Conservation (phyloP, 2,888 invertebrate species). For the Ormyrus pomaceus region DNA sequence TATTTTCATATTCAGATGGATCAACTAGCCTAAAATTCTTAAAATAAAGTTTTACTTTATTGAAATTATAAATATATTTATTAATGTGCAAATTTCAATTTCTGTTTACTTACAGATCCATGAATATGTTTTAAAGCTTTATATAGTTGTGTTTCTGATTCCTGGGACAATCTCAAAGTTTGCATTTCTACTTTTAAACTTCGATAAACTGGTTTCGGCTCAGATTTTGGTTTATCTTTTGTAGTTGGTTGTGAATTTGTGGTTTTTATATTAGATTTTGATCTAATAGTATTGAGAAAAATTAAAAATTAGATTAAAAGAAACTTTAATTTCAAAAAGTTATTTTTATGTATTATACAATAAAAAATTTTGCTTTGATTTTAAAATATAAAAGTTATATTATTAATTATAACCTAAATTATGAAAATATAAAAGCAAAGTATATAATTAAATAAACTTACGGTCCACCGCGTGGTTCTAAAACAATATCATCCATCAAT, state of each 20-base stretch:
- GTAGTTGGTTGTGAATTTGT: slow-evolving; percentile 34
- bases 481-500: slow-evolving; percentile 67
- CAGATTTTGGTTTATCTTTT: slow-evolving; percentile 39
- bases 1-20: slow-evolving; percentile 79
- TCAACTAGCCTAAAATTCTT: slow-evolving; percentile 77
- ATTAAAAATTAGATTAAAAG: slow-evolving; percentile 1
- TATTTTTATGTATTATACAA: neutral
- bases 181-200: slow-evolving; percentile 84
- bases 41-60: slow-evolving; percentile 15
- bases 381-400: neutral
- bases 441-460: slow-evolving; percentile 48
- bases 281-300: slow-evolving; percentile 39
- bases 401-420: neutral
- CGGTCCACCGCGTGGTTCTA: slow-evolving; percentile 59
- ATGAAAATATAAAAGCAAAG: slow-evolving; percentile 1
- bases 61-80: slow-evolving; percentile 19
- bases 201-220: slow-evolving; percentile 24
- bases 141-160: slow-evolving; percentile 84
- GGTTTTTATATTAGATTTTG: slow-evolving; percentile 43
- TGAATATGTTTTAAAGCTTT: slow-evolving; percentile 86
- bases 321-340: neutral
- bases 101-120: slow-evolving; percentile 80
- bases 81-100: neutral
- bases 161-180: slow-evolving; percentile 82
- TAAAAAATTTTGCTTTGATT: slow-evolving; percentile 15